Evolutionary conservation across 1,140 invertebrate species (phyloP), one percentile per base, ranked within the genome.

Genomic region (Diuraphis noxia): DNA sequence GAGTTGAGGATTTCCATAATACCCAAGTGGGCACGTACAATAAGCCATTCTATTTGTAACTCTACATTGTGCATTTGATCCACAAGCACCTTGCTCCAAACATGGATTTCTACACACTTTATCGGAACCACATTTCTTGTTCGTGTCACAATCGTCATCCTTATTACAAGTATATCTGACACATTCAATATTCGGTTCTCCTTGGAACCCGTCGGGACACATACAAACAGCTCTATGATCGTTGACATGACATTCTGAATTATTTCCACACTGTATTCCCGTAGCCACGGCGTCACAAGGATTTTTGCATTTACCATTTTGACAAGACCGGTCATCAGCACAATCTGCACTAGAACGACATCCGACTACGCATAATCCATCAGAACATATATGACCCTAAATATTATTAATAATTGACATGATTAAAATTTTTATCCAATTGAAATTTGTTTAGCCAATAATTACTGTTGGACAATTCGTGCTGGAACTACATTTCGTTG

Each of bases 41-140:
- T 97, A 96, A 0, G 97, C 96, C 92, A 95, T 94, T 92, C 96
- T 95, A 91, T 96, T 95, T 7, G 96, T 94, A 4, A 97, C 96
- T n/a, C 96, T 95, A 93, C 98, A 98, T 92, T 98, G 96, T 0
- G 97, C 97, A 94, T 98, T 98, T 25, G 95, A 94, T 21, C 97
- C 98, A 93, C 98, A 98, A 6, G 95, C 95, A 23, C 95, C 95
- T 82, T 95, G 94, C 93, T 96, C 96, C 40, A 96, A 93, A 93
- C 98, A 98, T 7, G 97, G 97, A 94, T 98, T 98, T 86, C 96
- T 96, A 93, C 98, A 98, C 88, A 96, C 95, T 23, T 96, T 95
- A 91, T 96, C 96, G 8, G 94, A 93, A 93, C 95, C 95, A 93
- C 97, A 98, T 92, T 95, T 95, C 94, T 98, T 97, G 93, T 96